phyloP scores from a whole-genome alignment of 2,797 vertebrate genomes.

The Psittacula echo region DNA sequence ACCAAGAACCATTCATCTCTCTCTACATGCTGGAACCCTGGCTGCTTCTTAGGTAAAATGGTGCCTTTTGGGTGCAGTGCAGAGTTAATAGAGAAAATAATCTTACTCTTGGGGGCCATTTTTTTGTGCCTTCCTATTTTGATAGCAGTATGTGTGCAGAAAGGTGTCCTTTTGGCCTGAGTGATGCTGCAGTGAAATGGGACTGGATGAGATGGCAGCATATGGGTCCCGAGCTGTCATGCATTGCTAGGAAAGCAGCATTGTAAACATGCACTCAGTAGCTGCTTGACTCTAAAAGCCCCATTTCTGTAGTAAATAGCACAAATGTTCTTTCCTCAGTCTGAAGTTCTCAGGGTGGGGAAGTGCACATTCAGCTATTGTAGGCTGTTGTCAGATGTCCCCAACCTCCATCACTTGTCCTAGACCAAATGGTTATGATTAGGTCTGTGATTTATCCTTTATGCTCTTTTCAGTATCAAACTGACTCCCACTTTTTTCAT shows the following conservation, averaged over 20 bases:
- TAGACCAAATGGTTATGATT: not conserved
- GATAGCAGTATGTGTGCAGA: not conserved
- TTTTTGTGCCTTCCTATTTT: not conserved
- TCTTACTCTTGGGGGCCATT: not conserved
- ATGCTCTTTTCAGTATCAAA: not conserved
- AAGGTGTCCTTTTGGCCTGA: not conserved
- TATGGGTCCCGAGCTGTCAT: not conserved
- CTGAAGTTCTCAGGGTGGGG: not conserved
- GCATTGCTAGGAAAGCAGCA: not conserved
- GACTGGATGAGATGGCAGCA: not conserved
- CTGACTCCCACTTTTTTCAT: not conserved
- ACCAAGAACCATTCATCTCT: not conserved
- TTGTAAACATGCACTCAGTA: not conserved
- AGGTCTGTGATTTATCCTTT: not conserved
- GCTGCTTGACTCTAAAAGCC: not conserved
- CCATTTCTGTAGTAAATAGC: not conserved
- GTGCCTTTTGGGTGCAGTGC: not conserved
- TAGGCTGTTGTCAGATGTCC: not conserved
- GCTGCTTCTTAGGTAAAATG: not conserved
- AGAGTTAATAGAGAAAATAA: not conserved
- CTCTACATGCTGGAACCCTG: not conserved
- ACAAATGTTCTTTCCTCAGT: not conserved
- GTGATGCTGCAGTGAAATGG: not conserved
- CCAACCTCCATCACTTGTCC: not conserved
- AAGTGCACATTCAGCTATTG: not conserved